Percentiles rank a stretch among this genome's conserved stretches.
Conservation (phyloP, 2,797 vertebrate genomes). For the Chaenodraco wilsoni region DNA sequence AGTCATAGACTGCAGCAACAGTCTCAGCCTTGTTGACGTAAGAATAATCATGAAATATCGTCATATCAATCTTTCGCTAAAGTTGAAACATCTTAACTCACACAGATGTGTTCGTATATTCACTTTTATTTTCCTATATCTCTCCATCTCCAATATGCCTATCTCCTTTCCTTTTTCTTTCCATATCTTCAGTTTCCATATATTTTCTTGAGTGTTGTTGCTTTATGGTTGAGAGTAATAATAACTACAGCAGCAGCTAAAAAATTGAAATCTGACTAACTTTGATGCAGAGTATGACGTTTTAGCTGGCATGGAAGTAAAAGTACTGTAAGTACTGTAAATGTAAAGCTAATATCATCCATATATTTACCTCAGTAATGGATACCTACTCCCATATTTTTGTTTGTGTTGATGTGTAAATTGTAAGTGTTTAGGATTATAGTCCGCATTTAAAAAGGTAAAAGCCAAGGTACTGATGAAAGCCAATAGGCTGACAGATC, state of each 20-base stretch:
- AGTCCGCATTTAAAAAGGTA: neutral
- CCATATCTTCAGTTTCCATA: neutral
- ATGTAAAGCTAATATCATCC: conserved; percentile 1
- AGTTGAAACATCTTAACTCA: no score
- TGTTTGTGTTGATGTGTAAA: neutral
- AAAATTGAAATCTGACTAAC: no score
- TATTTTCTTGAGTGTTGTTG: neutral
- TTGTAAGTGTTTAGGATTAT: neutral
- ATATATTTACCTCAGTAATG: neutral
- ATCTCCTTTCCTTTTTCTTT: no score
- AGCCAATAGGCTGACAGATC: neutral
- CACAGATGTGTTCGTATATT: no score
- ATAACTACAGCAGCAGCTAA: no score
- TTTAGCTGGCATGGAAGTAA: neutral
- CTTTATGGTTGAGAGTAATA: no score
- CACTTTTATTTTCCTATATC: no score
- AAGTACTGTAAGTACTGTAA: neutral
- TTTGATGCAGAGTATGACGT: neutral
- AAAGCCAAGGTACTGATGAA: neutral
- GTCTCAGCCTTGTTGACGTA: no score
- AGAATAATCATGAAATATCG: no score
- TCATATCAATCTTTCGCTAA: no score
- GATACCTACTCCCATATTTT: neutral
- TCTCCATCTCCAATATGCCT: no score
- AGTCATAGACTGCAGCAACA: no score